Base-by-base conservation (phyloP, 2,797 vertebrate species). In the Xyrichtys novacula region DNA sequence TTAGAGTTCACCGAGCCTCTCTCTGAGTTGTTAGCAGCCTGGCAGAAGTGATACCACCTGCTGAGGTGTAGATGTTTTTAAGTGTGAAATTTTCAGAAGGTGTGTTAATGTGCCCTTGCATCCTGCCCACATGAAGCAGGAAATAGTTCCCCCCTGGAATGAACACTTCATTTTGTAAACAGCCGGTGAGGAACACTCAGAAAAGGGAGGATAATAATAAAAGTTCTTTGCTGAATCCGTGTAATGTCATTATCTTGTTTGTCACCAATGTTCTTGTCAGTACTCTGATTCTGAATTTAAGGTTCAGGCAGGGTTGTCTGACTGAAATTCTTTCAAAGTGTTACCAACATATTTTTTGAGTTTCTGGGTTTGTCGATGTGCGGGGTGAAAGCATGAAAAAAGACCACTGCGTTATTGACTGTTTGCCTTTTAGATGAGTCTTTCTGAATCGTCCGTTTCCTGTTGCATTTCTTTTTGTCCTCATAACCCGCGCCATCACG, bases 391-490 rank as follows among this genome's bases (percentile, higher is more conserved):
- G 70, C 55, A 78, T 49, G 20, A 63, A 81, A 55, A 59, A 32
- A 56, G 68, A 80, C 52, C 87, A 78, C 89, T 89, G 88, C 91
- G 86, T 89, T 88, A 90, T 89, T 85, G 85, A 90, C 60, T 80
- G 81, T 91, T 88, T 89, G 80, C 67, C 55, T 84, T 84, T 74
- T 70, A 77, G 69, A 90, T 83, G 77, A 84, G 65, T 86, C 81
- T 74, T 76, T 68, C 80, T 89, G 66, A 57, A 72, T 81, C 40
- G 78, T 76, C 85, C 83, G 72, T 82, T 82, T 89, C 83, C 82
- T 84, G 75, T 80, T 82, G 84, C 77, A 61, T 77, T 83, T 83
- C 75, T 79, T 81, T 89, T 82, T 88, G 86, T 90, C 82, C 76
- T 80, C 68, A 5, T 62, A 22, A 74, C 72, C 76, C 44, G 42